Conservation (phyloP, 2,113 vertebrate genomes). For the Entomyzon cyanotis region DNA sequence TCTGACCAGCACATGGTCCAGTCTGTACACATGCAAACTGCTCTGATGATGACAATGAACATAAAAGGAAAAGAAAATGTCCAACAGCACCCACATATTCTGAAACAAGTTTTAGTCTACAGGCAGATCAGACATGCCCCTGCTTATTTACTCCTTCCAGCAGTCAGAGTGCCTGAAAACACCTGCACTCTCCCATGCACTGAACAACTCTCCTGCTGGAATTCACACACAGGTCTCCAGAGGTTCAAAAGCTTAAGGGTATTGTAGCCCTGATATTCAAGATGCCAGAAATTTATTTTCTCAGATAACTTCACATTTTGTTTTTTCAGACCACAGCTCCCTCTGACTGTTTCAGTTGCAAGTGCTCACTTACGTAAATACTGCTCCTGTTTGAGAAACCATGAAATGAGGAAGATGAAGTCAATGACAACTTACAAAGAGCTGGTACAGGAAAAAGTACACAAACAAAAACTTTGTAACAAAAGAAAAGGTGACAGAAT, state of each 20-base stretch:
- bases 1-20: background rate
- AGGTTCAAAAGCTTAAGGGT: background rate
- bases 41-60: background rate
- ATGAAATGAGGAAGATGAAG: slow-evolving; percentile 30
- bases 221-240: background rate
- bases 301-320: background rate
- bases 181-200: background rate
- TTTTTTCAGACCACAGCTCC: background rate
- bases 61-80: background rate
- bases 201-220: background rate
- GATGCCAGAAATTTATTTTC: background rate
- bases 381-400: background rate
- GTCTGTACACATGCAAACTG: background rate
- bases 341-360: background rate
- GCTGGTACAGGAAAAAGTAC: background rate
- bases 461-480: background rate
- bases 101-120: background rate
- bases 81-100: background rate
- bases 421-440: slow-evolving; percentile 12
- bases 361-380: slow-evolving; percentile 6
- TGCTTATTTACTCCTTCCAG: background rate
- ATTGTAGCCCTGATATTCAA: background rate
- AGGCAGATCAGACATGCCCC: background rate
- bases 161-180: background rate
- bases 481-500: background rate